A percentile compares a stretch with the other conserved stretches of the same genome.
Conservation (phyloP, 64 coral and sea anemone species). For the Montipora capricornis region DNA sequence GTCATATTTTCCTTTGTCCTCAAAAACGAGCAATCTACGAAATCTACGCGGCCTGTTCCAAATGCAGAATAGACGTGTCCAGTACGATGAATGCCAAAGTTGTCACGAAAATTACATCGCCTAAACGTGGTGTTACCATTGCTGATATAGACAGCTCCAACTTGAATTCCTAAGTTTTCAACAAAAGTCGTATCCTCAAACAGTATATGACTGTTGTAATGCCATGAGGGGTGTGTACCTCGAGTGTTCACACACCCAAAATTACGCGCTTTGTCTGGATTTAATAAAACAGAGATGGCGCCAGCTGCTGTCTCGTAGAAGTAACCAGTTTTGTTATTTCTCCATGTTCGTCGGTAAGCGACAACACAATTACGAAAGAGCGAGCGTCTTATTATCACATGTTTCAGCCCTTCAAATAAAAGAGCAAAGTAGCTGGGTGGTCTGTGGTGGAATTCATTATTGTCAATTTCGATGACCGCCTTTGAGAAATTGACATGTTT, state of each 20-base stretch:
- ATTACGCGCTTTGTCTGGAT: too few relatives aligned
- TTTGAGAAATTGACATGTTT: neutral
- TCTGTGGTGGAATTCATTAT: neutral
- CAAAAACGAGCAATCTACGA: constrained; percentile 26
- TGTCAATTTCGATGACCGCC: neutral
- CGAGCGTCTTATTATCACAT: too few relatives aligned
- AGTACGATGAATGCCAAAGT: neutral
- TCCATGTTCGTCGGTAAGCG: too few relatives aligned
- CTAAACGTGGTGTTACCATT: constrained; percentile 25
- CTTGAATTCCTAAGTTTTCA: neutral
- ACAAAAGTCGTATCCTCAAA: constrained; percentile 11
- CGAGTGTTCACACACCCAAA: neutral
- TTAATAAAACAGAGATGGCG: neutral
- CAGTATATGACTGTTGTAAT: neutral
- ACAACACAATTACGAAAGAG: neutral
- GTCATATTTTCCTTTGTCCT: neutral
- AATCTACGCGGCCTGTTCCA: constrained; percentile 28
- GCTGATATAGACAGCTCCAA: neutral
- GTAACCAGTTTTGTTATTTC: too few relatives aligned
- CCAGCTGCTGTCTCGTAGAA: constrained; percentile 11
- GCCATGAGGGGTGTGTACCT: neutral
- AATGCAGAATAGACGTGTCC: constrained; percentile 22
- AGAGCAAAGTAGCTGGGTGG: too few relatives aligned
- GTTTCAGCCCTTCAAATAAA: too few relatives aligned
- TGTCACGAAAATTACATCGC: constrained; percentile 43